Conservation (phyloP, 2,113 vertebrate genomes). For the Entosphenus tridentatus region DNA sequence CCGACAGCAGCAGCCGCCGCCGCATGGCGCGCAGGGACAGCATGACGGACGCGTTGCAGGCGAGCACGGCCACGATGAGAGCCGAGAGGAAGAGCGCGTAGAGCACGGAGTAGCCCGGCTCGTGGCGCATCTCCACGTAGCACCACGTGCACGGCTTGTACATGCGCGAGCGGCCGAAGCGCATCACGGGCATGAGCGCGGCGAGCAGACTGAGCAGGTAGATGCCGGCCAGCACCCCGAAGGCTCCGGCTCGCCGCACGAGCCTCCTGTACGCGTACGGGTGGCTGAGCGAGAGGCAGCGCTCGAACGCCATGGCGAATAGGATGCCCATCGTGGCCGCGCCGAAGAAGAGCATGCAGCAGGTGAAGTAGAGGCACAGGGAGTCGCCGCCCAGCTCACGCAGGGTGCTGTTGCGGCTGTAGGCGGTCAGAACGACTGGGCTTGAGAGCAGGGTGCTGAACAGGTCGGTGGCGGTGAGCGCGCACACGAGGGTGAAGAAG, state of each 20-base stretch:
- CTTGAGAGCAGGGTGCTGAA: constrained; percentile 42
- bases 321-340: constrained; percentile 44
- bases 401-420: constrained; percentile 25
- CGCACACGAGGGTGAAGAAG: constrained; percentile 40
- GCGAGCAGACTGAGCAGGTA: constrained; percentile 21
- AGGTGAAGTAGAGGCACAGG: constrained; percentile 37
- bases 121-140: constrained; percentile 27
- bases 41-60: constrained; percentile 33
- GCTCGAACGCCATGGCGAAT: constrained; percentile 59
- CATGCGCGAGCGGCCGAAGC: constrained; percentile 18
- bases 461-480: constrained; percentile 48
- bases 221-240: constrained; percentile 13
- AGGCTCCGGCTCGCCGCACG: not conserved
- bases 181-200: constrained; percentile 25
- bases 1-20: not conserved
- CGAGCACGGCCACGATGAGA: constrained; percentile 22
- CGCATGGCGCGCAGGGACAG: constrained; percentile 25
- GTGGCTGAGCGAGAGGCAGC: constrained; percentile 45
- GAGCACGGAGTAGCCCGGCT: constrained; percentile 21
- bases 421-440: constrained; percentile 38
- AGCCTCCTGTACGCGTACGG: constrained; percentile 36
- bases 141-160: constrained; percentile 43
- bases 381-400: constrained; percentile 7
- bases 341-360: constrained; percentile 57
- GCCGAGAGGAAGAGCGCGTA: constrained; percentile 29